Evolutionary conservation across 2,888 invertebrate genomes (phyloP).

Genomic region (Noctua janthina): DNA sequence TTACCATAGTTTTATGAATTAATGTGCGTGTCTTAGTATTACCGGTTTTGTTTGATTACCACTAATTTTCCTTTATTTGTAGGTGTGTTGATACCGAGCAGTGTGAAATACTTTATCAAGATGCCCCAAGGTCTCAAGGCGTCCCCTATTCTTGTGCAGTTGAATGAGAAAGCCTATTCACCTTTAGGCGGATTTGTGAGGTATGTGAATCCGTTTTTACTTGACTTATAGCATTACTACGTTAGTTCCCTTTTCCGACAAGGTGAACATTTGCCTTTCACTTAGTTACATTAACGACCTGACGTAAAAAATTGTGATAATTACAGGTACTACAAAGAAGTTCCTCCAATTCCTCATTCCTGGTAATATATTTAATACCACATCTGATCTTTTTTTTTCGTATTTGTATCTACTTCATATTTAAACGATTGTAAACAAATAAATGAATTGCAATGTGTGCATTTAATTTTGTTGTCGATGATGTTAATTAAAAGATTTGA

Average conservation of each 20-base stretch:
- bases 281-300: neutral
- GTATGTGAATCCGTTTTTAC: conserved; percentile 66
- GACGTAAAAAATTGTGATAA: conserved; percentile 14
- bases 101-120: conserved; percentile 86
- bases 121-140: conserved; percentile 77
- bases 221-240: neutral
- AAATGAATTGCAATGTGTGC: conserved; percentile 8
- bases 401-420: neutral
- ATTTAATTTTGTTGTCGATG: conserved; percentile 12
- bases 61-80: conserved; percentile 40
- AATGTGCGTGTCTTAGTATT: conserved; percentile 11
- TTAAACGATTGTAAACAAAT: conserved; percentile 16
- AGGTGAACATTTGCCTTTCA: neutral
- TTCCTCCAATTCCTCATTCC: conserved; percentile 85
- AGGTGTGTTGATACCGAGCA: conserved; percentile 85
- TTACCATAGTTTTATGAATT: conserved; percentile 53
- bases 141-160: conserved; percentile 79
- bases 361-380: conserved; percentile 70
- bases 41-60: conserved; percentile 1
- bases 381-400: neutral
- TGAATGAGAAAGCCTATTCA: conserved; percentile 84
- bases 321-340: conserved; percentile 87
- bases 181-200: conserved; percentile 86
- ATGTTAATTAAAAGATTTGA: neutral
- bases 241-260: conserved; percentile 7